Evolutionary conservation across 2,797 vertebrate species (phyloP), one percentile per base, ranked within the genome.

Genomic region (Smutsia gigantea): DNA sequence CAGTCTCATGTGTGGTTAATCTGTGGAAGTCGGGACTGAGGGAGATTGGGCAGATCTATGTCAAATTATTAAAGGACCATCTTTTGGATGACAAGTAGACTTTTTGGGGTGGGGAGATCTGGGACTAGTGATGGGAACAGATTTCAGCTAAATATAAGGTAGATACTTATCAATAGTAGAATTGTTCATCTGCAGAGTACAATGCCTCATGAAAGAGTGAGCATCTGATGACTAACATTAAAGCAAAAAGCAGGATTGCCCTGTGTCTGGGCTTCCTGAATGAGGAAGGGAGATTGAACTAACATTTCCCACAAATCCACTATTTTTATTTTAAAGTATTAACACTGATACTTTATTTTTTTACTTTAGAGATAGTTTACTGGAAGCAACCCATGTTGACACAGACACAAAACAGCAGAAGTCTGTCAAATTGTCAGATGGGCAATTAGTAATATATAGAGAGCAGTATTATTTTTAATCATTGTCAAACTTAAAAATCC

Each of bases 401-500:
- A 13, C 0, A 37, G 17, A 63, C 46, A 74, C 11, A 59, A 25
- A 85, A 51, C 61, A 59, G 13, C 89, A 57, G 4, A 74, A 84
- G n/a, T 51, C 34, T 11, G 6, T 77, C 37, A 61, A 6, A 34
- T 68, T 25, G 14, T 42, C 51, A 85, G 46, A 46, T 46, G 46
- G 86, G 31, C 46, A 27, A 23, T 74, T 8, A 25, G 11, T 93
- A 77, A 29, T 72, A 14, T 29, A 31, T 31, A 69, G 21, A 69
- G 21, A 83, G 2, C 10, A 53, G 68, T 78, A 51, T 83, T 94
- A 75, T 51, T 92, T 93, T 92, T 78, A 83, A 72, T 83, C 59
- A 68, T 51, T 87, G n/a, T 83, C 55, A 39, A 51, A 87, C 83
- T 84, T 49, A 83, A 78, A 92, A 89, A 39, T 92, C 21, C 68